Evolutionary conservation across 2,113 vertebrate species (phyloP).

Genomic region (Columbina picui): DNA sequence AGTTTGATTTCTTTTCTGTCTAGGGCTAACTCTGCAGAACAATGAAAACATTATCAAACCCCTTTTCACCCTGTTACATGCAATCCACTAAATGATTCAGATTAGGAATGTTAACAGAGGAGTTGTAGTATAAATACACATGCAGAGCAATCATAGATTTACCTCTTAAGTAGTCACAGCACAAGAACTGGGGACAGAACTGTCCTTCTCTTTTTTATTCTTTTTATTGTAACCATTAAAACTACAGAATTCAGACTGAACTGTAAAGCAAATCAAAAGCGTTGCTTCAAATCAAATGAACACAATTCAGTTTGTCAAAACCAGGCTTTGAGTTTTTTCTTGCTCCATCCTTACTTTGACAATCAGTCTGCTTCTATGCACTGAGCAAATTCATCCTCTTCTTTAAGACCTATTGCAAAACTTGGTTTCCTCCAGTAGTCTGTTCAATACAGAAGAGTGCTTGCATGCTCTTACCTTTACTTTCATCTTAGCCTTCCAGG

Average conservation of each 20-base stretch:
- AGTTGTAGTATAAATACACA: background rate
- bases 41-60: slow-evolving; percentile 25
- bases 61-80: background rate
- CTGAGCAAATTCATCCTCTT: background rate
- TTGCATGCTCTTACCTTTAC: background rate
- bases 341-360: background rate
- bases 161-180: background rate
- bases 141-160: background rate
- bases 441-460: background rate
- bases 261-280: background rate
- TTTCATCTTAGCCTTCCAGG: background rate
- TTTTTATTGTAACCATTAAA: background rate
- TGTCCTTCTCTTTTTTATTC: background rate
- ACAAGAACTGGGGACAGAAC: background rate
- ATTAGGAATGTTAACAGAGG: background rate
- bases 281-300: background rate
- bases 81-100: slow-evolving; percentile 23
- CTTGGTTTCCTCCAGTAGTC: background rate
- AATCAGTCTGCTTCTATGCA: background rate
- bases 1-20: background rate
- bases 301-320: background rate
- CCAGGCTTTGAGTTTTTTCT: background rate
- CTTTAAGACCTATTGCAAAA: background rate
- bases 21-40: background rate
- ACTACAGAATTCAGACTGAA: background rate